phyloP scores from a whole-genome alignment of 1,140 invertebrate species.

The Halesus radiatus region DNA sequence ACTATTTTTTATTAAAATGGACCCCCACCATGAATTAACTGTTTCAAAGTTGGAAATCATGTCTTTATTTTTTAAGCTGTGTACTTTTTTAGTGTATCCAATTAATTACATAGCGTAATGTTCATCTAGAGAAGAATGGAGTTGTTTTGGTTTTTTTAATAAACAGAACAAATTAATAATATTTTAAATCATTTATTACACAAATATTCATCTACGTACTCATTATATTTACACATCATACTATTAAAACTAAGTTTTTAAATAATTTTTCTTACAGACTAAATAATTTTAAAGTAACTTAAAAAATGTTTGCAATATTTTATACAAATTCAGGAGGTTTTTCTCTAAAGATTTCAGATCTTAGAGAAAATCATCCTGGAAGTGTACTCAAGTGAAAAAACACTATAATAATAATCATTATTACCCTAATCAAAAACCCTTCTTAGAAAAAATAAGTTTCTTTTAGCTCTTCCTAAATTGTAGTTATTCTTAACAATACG shows the following conservation, averaged over 20 bases:
- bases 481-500: not conserved
- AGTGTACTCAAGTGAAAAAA: constrained; percentile 34
- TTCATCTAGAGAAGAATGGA: no score
- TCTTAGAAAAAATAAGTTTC: not conserved
- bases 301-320: not conserved
- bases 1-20: no score
- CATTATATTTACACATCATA: constrained; percentile 3
- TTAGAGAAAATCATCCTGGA: constrained; percentile 56
- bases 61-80: no score
- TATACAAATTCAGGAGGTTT: constrained; percentile 55
- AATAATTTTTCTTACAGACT: not conserved
- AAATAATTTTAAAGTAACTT: not conserved
- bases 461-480: not conserved
- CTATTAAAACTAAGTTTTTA: not conserved
- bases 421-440: not conserved
- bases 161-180: not conserved
- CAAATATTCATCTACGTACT: not conserved
- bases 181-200: not conserved
- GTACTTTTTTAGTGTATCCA: no score
- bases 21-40: no score
- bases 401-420: not conserved
- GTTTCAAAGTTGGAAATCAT: no score
- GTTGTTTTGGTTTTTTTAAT: not conserved
- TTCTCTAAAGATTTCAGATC: constrained; percentile 46
- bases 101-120: no score